Evolutionary conservation across 1,140 invertebrate genomes (phyloP).

Genomic region (Tachypleus tridentatus): DNA sequence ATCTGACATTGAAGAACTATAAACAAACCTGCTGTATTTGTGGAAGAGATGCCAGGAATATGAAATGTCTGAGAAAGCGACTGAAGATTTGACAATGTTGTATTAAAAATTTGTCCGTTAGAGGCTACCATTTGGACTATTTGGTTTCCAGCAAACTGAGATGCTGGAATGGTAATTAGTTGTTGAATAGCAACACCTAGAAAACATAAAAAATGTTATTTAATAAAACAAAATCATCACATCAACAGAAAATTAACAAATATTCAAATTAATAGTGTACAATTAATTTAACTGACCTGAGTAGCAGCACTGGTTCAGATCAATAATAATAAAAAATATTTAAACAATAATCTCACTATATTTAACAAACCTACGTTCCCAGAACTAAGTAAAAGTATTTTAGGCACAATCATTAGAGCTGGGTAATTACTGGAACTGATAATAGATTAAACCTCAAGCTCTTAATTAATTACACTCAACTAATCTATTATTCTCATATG

Average conservation of each 20-base stretch:
- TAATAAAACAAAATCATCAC: background rate
- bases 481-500: no score
- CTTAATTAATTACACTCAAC: no score
- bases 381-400: no score
- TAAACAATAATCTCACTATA: no score
- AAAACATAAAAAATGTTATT: conserved; percentile 18
- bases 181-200: conserved; percentile 82
- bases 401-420: no score
- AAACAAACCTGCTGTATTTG: conserved; percentile 52
- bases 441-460: no score
- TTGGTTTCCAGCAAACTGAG: conserved; percentile 53
- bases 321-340: no score
- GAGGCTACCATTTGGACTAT: conserved; percentile 36
- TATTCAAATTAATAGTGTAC: background rate
- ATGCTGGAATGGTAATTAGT: conserved; percentile 82
- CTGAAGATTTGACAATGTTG: conserved; percentile 64
- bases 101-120: conserved; percentile 66
- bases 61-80: conserved; percentile 51
- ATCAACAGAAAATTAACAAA: background rate
- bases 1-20: no score
- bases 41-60: conserved; percentile 49
- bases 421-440: no score
- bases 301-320: no score
- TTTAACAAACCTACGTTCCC: no score
- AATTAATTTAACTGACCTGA: no score